These are phyloP conservation scores for Meganola albula DNA, from an alignment of 2,888 invertebrate genomes.

Conservation along the genomic window DNA sequence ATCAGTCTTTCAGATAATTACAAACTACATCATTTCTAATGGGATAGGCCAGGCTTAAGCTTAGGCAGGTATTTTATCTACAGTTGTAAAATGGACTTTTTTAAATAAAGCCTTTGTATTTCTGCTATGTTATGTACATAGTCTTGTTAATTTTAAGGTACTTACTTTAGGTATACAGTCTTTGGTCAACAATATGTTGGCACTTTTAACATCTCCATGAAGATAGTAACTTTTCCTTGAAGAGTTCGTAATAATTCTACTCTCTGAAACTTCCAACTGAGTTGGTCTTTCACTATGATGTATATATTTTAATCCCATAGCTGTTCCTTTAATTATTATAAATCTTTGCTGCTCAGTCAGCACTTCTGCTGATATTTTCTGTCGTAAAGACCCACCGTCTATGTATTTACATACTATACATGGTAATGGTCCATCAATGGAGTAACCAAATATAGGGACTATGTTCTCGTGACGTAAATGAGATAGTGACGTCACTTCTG, in stretches of 20 bases:
- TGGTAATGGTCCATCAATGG: conserved; percentile 81
- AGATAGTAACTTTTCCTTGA: conserved; percentile 76
- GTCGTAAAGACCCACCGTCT: conserved; percentile 84
- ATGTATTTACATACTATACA: conserved; percentile 88
- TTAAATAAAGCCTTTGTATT: too few species aligned
- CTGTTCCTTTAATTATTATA: conserved; percentile 80
- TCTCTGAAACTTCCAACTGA: conserved; percentile 20
- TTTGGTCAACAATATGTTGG: conserved; percentile 85
- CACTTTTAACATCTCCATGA: conserved; percentile 88
- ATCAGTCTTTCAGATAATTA: too few species aligned
- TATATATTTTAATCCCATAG: conserved; percentile 82
- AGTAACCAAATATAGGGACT: conserved; percentile 84
- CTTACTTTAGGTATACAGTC: conserved; percentile 81
- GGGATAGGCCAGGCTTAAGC: too few species aligned
- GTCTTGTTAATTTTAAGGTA: too few species aligned
- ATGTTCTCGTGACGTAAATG: conserved; percentile 85
- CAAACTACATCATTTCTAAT: too few species aligned
- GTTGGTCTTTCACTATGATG: conserved; percentile 67
- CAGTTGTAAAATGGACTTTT: too few species aligned
- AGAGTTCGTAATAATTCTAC: conserved; percentile 23
- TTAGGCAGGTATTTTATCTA: too few species aligned
- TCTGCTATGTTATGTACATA: too few species aligned
- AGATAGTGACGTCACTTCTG: conserved; percentile 80
- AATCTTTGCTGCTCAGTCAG: conserved; percentile 78
- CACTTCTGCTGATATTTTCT: conserved; percentile 74